These are phyloP conservation scores for Cheilosia vernalis DNA, from an alignment of 2,888 invertebrate genomes.

Conservation along the genomic window DNA sequence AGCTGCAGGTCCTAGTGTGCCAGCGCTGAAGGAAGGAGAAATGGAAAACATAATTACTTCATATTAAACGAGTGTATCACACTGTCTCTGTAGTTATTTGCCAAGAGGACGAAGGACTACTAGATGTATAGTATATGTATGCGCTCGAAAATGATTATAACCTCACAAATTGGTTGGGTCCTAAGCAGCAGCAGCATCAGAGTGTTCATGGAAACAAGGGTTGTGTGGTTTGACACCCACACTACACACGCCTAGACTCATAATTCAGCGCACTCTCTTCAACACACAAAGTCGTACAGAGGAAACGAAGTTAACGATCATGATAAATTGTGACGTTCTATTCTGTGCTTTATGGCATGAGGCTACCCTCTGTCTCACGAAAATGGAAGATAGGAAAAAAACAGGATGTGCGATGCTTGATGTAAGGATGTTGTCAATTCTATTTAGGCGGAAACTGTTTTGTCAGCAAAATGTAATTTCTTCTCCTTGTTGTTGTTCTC, in stretches of 20 bases:
- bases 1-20: slow-evolving; percentile 11
- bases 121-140: slow-evolving; percentile 33
- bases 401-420: slow-evolving; percentile 43
- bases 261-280: slow-evolving; percentile 25
- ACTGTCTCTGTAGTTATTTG: slow-evolving; percentile 47
- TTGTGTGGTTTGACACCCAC: too few species aligned
- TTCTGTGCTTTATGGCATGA: slow-evolving; percentile 34
- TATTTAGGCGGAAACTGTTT: slow-evolving; percentile 49
- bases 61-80: slow-evolving; percentile 60
- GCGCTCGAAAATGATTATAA: slow-evolving; percentile 55
- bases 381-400: slow-evolving; percentile 7
- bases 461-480: slow-evolving; percentile 32
- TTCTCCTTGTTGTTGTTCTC: not conserved
- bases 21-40: slow-evolving; percentile 33
- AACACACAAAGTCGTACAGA: slow-evolving; percentile 18
- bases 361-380: slow-evolving; percentile 11
- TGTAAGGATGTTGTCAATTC: slow-evolving; percentile 52
- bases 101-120: slow-evolving; percentile 30
- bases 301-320: slow-evolving; percentile 56
- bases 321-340: slow-evolving; percentile 45
- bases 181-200: slow-evolving; percentile 14
- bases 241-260: not conserved
- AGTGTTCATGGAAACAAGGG: not conserved
- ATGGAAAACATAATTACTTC: slow-evolving; percentile 67
- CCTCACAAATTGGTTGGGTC: slow-evolving; percentile 47